phyloP scores from a whole-genome alignment of 2,113 vertebrate species.

The Passer domesticus region DNA sequence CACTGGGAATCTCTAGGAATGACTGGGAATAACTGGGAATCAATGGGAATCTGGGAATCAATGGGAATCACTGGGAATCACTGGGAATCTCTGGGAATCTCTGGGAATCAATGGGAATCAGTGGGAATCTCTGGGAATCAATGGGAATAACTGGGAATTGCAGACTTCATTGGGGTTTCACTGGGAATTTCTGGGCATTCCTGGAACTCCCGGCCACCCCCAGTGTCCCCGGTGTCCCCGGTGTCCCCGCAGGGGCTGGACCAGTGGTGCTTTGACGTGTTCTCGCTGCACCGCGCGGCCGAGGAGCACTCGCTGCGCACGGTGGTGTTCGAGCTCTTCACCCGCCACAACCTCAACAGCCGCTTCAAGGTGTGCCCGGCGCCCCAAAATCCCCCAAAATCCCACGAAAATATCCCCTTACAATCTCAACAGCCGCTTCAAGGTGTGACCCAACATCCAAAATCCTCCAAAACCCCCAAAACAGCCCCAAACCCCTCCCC shows the following conservation, averaged over 20 bases:
- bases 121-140: background rate
- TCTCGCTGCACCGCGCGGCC: constrained; percentile 83
- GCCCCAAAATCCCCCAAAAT: background rate
- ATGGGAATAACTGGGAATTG: background rate
- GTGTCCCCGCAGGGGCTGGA: constrained; percentile 78
- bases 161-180: background rate
- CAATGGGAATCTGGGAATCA: too few species aligned
- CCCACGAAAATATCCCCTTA: background rate
- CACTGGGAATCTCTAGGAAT: background rate
- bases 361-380: constrained; percentile 83
- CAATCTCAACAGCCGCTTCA: background rate
- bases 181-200: background rate
- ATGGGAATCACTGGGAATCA: too few species aligned
- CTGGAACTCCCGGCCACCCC: fast-evolving
- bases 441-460: background rate
- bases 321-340: constrained; percentile 87
- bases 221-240: background rate
- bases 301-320: constrained; percentile 83
- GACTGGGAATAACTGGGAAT: too few species aligned
- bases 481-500: background rate
- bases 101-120: too few species aligned
- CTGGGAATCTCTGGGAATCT: too few species aligned
- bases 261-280: constrained; percentile 91
- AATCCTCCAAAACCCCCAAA: background rate
- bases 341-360: constrained; percentile 88